phyloP scores from a whole-genome alignment of 1,140 invertebrate genomes.

The Drosophila neocordata region DNA sequence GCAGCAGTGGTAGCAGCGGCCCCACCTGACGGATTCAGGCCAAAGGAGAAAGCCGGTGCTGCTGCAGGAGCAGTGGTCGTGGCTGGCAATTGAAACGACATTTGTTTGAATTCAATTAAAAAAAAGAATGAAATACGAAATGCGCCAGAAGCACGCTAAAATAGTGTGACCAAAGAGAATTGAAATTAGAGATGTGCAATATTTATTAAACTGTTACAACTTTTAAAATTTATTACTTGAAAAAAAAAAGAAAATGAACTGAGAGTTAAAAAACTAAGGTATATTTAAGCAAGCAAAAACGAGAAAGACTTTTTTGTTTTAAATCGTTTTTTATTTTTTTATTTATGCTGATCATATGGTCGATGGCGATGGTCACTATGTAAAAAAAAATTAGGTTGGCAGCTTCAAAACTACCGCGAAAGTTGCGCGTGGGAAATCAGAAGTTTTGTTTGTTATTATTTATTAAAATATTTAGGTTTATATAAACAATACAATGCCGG shows the following conservation, averaged over 20 bases:
- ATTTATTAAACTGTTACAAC: not conserved
- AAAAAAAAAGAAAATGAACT: no score
- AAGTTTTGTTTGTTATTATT: not conserved
- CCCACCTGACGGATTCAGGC: conserved; percentile 24
- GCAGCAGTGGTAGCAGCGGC: conserved; percentile 11
- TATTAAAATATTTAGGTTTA: not conserved
- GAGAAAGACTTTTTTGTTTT: no score
- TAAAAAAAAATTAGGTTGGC: not conserved
- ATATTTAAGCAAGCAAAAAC: no score
- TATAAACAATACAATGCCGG: not conserved
- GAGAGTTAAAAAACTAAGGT: no score
- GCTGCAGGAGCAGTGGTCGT: conserved; percentile 49
- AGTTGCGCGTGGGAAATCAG: conserved; percentile 2
- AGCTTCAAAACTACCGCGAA: conserved; percentile 2
- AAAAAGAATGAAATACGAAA: not conserved
- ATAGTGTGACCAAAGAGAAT: not conserved
- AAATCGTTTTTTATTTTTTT: no score
- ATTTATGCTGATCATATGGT: no score
- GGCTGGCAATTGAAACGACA: conserved; percentile 71
- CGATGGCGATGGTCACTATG: not conserved
- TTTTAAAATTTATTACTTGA: no score
- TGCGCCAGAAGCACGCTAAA: not conserved
- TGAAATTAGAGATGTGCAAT: not conserved
- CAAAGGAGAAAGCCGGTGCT: conserved; percentile 50
- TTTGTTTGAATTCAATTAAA: conserved; percentile 18